Evolutionary conservation across 2,797 vertebrate genomes (phyloP).

Genomic region (Scomberomorus guttatus): DNA sequence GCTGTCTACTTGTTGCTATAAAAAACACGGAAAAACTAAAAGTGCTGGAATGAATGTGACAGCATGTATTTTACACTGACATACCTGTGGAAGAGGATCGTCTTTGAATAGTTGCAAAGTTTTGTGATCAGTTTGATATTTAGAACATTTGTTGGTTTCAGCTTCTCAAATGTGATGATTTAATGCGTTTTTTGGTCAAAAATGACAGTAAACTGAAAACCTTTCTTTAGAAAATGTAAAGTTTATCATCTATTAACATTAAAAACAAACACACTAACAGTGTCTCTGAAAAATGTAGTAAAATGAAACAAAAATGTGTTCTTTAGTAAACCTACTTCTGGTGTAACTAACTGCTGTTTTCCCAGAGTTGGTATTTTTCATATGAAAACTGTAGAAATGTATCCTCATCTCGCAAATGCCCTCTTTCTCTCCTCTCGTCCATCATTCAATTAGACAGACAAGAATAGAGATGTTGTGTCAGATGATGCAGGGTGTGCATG

Average conservation of each 20-base stretch:
- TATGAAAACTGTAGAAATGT: neutral
- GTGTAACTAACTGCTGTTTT: neutral
- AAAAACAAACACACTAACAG: neutral
- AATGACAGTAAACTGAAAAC: too few species aligned
- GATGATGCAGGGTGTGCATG: slow-evolving; percentile 39
- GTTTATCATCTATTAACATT: neutral
- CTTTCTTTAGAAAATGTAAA: neutral
- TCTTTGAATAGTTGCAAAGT: neutral
- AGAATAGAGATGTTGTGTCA: slow-evolving; percentile 33
- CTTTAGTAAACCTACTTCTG: neutral
- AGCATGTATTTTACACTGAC: neutral
- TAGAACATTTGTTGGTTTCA: too few species aligned
- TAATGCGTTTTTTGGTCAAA: too few species aligned
- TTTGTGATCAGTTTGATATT: slow-evolving; percentile 8
- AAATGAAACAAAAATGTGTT: neutral
- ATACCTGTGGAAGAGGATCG: neutral
- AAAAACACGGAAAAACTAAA: neutral
- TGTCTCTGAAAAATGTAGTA: neutral
- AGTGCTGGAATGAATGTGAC: neutral
- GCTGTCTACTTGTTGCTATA: neutral
- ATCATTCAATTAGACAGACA: slow-evolving; percentile 34
- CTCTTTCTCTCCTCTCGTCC: slow-evolving; percentile 28
- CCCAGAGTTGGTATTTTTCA: neutral
- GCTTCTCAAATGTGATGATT: too few species aligned
- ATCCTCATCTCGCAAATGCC: slow-evolving; percentile 5